phyloP scores from a whole-genome alignment of 1,140 invertebrate species.

The Whitmania pigra region DNA sequence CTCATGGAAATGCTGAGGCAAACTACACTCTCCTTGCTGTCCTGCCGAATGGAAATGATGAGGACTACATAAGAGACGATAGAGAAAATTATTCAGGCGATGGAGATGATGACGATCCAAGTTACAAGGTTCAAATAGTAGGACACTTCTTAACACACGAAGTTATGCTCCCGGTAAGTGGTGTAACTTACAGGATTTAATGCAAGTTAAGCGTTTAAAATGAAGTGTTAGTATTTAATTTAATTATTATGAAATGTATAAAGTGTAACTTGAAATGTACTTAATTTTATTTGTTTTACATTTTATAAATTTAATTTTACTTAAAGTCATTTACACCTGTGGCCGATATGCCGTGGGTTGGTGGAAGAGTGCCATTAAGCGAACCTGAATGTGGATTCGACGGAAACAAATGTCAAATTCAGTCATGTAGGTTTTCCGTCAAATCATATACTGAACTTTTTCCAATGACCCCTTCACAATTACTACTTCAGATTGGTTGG shows the following conservation, averaged over 20 bases:
- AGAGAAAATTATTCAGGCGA: not conserved
- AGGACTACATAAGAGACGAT: not conserved
- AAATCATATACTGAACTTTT: not conserved
- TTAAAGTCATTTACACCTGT: slow-evolving; percentile 3
- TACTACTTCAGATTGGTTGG: slow-evolving; percentile 6
- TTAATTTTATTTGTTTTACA: not conserved
- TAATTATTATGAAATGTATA: too few relatives aligned
- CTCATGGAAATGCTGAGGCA: slow-evolving; percentile 18
- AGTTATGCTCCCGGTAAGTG: slow-evolving; percentile 16
- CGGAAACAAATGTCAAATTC: slow-evolving; percentile 19
- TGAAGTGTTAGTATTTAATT: too few relatives aligned
- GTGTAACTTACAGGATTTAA: not conserved
- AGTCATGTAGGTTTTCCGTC: slow-evolving; percentile 9
- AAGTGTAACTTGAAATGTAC: not conserved
- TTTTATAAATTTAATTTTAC: not conserved
- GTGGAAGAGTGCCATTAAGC: slow-evolving; percentile 16
- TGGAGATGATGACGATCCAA: not conserved
- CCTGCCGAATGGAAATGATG: not conserved
- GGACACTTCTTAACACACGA: slow-evolving; percentile 19
- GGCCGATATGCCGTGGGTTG: slow-evolving; percentile 19
- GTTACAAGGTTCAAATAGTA: slow-evolving; percentile 19
- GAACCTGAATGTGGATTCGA: slow-evolving; percentile 25
- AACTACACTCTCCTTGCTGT: slow-evolving; percentile 18
- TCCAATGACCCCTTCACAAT: not conserved
- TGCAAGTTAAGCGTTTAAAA: too few relatives aligned